These are phyloP conservation scores for Masnerella sp. DNA, from an alignment of 2,888 invertebrate genomes.

Conservation along the genomic window DNA sequence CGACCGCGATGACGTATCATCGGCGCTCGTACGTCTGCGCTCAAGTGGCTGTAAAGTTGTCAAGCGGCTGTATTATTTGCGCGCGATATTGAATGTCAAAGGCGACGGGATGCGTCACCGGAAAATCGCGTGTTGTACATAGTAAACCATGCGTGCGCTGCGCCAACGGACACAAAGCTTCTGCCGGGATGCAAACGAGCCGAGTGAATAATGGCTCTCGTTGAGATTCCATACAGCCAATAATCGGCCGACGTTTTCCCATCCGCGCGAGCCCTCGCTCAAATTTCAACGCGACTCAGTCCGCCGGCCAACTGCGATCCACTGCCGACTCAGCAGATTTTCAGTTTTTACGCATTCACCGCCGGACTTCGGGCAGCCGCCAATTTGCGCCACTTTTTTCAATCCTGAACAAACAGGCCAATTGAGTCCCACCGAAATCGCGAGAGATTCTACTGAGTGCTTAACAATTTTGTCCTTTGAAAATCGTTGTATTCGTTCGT, in stretches of 20 bases:
- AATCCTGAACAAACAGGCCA: no score
- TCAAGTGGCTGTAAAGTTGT: slow-evolving; percentile 8
- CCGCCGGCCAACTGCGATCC: no score
- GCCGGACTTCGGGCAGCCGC: no score
- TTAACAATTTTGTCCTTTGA: no score
- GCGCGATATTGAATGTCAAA: slow-evolving; percentile 48
- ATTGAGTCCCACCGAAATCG: no score
- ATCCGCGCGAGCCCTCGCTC: no score
- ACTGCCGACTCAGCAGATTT: no score
- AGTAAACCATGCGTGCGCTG: slow-evolving; percentile 45
- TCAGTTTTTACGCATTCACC: no score
- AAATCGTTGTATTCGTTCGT: no score
- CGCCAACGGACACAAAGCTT: slow-evolving; percentile 27
- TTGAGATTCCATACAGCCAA: slow-evolving; percentile 62
- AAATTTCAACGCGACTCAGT: no score
- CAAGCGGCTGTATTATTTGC: slow-evolving; percentile 41
- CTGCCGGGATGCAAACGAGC: slow-evolving; percentile 35
- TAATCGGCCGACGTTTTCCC: slow-evolving; percentile 63
- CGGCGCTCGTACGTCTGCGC: slow-evolving; percentile 9
- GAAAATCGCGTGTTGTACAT: slow-evolving; percentile 43
- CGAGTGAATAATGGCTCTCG: slow-evolving; percentile 61
- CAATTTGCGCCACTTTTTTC: slow-evolving; percentile 71
- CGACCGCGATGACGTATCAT: slow-evolving; percentile 21
- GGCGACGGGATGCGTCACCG: slow-evolving; percentile 41
- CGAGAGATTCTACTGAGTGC: no score